Evolutionary conservation across 2,113 vertebrate genomes (phyloP), one percentile per base, ranked within the genome.

Genomic region (Nothoprocta perdicaria): DNA sequence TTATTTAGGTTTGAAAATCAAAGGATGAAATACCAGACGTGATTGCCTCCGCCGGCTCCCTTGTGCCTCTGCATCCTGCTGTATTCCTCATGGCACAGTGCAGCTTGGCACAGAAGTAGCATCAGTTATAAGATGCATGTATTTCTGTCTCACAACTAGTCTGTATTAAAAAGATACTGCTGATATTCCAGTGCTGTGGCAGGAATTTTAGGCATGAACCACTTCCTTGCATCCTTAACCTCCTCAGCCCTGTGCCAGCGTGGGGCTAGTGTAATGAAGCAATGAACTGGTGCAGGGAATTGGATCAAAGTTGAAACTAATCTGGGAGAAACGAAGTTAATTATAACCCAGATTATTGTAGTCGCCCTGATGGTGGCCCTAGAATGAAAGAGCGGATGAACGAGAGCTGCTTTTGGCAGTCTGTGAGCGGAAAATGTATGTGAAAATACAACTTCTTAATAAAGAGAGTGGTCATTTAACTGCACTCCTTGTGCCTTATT

Each of bases 371-470:
- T 31, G 50, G 45, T 80, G 76, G 29, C 53, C 82, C 62, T 69
- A 79, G 45, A 29, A 3, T 91, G 74, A 14, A 10, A 21, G 29
- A 78, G 31, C 14, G 24, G 38, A n/a, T 21, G 53, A 84, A 61
- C 1, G 4, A 26, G 10, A 57, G 23, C 22, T 48, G 66, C 66
- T 48, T 33, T 16, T 48, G 45, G 66, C 66, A 68, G 66, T 40
- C 62, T 17, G 16, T 38, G 18, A 19, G 26, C 45, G 33, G 45
- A 46, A 23, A 48, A 68, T 6, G n/a, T n/a, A 6, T 35, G 48
- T 88, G 2, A 48, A 84, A 40, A 21, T 40, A 15, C 45, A 38
- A 1, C 10, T n/a, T 58, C 1, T 0, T 8, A 7, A 12, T 41
- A 33, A 78, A 35, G 50, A 27, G 23, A 38, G 35, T 50, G 55